Evolutionary conservation across 2,113 vertebrate species (phyloP).

Genomic region (Corythornis cristatus): DNA sequence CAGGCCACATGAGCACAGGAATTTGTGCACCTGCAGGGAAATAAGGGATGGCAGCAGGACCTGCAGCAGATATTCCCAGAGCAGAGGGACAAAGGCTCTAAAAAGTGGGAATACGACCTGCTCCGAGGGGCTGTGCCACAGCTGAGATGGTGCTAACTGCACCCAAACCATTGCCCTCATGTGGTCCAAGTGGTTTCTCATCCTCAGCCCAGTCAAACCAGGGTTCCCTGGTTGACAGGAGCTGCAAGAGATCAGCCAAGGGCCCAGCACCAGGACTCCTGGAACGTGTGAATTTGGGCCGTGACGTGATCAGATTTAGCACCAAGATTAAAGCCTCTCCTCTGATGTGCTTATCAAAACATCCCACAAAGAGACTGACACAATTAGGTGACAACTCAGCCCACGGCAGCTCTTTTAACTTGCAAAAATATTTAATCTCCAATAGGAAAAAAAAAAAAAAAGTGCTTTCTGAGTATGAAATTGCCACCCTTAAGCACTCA

Average conservation of each 20-base stretch:
- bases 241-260: too few relatives aligned
- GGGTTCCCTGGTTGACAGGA: neutral
- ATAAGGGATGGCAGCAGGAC: neutral
- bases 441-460: neutral
- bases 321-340: conserved; percentile 1
- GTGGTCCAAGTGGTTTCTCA: neutral
- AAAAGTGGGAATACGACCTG: neutral
- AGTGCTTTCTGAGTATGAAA: neutral
- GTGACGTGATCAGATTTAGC: conserved; percentile 1
- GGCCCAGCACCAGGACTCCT: neutral
- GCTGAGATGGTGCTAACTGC: accelerated
- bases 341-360: conserved; percentile 51
- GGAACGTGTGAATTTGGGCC: neutral
- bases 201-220: neutral
- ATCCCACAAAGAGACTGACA: conserved; percentile 64
- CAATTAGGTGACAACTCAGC: conserved; percentile 65
- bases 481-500: neutral
- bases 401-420: conserved; percentile 60
- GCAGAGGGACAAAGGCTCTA: neutral
- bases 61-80: neutral
- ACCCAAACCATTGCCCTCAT: accelerated
- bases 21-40: neutral
- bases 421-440: conserved; percentile 64
- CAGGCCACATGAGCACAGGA: neutral
- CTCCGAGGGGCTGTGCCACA: neutral